Base-by-base conservation (phyloP, 2,113 vertebrate species). In the Pteronura brasiliensis region DNA sequence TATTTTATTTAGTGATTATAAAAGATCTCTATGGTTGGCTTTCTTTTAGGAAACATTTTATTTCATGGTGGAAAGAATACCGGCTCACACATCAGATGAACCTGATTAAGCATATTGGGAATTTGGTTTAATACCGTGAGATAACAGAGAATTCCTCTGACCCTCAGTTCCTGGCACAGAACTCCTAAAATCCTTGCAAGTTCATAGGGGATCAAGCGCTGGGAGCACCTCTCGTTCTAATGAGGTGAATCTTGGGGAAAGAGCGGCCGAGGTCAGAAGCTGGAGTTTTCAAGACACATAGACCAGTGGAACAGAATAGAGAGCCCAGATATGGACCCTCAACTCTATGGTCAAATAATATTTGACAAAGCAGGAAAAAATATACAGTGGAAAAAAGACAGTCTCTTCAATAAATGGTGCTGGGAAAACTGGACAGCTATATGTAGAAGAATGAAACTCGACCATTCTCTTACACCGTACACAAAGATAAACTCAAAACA, bases 51-150 rank as follows among this genome's bases (percentile, higher is more conserved):
- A 89, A 71, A 83, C 5, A 6, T 17, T 17, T 69, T 31, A 17
- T 14, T 1, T 0, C 3, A 1, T 7, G 27, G 31, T 4, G 42
- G 52, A n/a, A 61, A 55, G 49, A 63, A 44, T 1, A 29, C 9
- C 20, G 42, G 49, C 15, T 34, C 71, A 39, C 21, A 21, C 71
- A 18, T 49, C 20, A 21, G 29, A 42, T 3, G 25, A 20, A 20
- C 11, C 47, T 10, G 31, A 29, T 9, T 3, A 25, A 1, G 27
- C 6, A 9, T 6, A 5, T 1, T 18, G 4, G 15, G n/a, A 44
- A 17, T 8, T 31, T 14, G 1, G 9, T 14, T 18, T 3, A 7
- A 7, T 4, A 21, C 29, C 10, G 17, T 34, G 44, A 52, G 6
- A 4, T 27, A 44, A 42, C 3, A 44, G 39, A 42, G 23, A 6